A percentile compares a stretch with the other conserved stretches of the same genome.
phyloP scores from a whole-genome alignment of 2,888 invertebrate genomes.

The Drosophila fulvimacula region DNA sequence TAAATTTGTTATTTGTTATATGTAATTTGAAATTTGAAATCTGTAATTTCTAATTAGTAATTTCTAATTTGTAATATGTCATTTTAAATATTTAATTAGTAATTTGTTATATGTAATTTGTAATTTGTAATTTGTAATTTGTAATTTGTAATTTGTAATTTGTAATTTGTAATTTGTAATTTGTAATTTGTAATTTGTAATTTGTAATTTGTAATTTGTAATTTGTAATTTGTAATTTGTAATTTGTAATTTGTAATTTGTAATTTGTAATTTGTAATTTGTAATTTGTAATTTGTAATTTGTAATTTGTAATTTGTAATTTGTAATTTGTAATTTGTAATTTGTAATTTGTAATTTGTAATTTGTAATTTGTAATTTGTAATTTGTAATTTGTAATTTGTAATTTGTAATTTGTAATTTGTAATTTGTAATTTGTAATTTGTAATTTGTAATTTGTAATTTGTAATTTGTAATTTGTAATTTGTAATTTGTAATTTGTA shows the following conservation, averaged over 20 bases:
- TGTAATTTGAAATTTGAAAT: conserved; percentile 30
- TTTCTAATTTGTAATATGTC: conserved; percentile 19
- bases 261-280: conserved; percentile 41
- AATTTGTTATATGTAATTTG: conserved; percentile 29
- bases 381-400: conserved; percentile 30
- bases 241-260: conserved; percentile 30
- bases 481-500: conserved; percentile 34
- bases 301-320: conserved; percentile 36
- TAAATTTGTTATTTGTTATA: conserved; percentile 30
- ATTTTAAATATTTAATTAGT: too few species aligned
- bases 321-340: conserved; percentile 21
- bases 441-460: conserved; percentile 36
- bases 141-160: conserved; percentile 20
- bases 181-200: conserved; percentile 21
- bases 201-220: conserved; percentile 34
- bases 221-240: conserved; percentile 33
- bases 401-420: conserved; percentile 41
- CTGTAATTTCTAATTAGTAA: too few species aligned
- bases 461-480: conserved; percentile 21
- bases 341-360: conserved; percentile 34
- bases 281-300: conserved; percentile 20
- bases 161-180: conserved; percentile 36
- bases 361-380: conserved; percentile 33
- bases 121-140: conserved; percentile 41
- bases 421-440: conserved; percentile 20